These are phyloP conservation scores for Galeopterus variegatus DNA, from an alignment of 2,113 vertebrate species.

Conservation along the genomic window DNA sequence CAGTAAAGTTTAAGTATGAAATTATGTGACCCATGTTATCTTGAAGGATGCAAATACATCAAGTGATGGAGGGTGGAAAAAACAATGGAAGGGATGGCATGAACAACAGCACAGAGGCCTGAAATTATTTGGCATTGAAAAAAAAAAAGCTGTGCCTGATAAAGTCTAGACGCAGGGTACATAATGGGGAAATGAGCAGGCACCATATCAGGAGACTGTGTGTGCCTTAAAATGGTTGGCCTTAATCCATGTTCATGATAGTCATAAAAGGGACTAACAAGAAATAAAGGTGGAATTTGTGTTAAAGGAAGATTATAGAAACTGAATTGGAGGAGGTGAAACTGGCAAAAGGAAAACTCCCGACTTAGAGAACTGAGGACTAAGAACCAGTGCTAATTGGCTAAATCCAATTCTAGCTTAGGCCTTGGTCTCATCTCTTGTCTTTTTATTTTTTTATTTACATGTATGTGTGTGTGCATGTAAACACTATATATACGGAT, in stretches of 20 bases:
- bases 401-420: neutral
- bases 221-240: neutral
- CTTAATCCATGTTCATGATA: neutral
- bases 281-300: neutral
- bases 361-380: neutral
- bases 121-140: neutral
- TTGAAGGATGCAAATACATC: neutral
- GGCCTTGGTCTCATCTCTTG: neutral
- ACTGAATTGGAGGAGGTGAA: neutral
- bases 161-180: neutral
- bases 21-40: neutral
- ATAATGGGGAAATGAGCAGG: neutral
- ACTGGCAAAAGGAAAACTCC: neutral
- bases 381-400: neutral
- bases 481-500: too few species aligned
- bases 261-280: neutral
- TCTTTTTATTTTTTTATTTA: neutral
- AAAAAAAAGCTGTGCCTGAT: neutral
- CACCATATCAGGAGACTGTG: neutral
- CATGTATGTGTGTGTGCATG: neutral
- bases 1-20: neutral
- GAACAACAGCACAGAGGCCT: neutral
- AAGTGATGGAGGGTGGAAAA: neutral
- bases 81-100: neutral
- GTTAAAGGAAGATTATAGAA: constrained; percentile 18